phyloP scores from a whole-genome alignment of 2,113 vertebrate genomes.

The Symphodus melops region DNA sequence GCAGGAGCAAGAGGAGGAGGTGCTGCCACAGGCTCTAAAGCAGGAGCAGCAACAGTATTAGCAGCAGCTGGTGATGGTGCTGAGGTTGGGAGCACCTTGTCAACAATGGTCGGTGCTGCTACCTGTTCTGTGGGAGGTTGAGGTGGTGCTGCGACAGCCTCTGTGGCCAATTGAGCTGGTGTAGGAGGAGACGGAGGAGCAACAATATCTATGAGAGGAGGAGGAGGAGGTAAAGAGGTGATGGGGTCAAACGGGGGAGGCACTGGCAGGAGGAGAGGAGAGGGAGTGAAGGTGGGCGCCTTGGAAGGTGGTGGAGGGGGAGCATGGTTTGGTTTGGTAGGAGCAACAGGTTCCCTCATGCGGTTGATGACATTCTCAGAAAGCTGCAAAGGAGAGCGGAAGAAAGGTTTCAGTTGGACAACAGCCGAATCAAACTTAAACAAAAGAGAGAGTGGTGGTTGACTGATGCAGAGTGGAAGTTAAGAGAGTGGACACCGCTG shows the following conservation, averaged over 20 bases:
- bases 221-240: slow-evolving; percentile 61
- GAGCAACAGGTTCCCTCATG: slow-evolving; percentile 90
- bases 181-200: slow-evolving; percentile 50
- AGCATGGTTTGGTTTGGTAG: slow-evolving; percentile 39
- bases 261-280: slow-evolving; percentile 59
- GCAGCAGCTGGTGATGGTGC: slow-evolving; percentile 35
- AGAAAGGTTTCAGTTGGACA: slow-evolving; percentile 12
- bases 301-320: slow-evolving; percentile 34
- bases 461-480: too few relatives aligned
- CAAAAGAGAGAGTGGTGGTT: too few relatives aligned
- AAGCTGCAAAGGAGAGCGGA: slow-evolving; percentile 80
- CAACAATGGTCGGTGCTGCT: slow-evolving; percentile 60
- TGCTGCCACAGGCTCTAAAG: slow-evolving; percentile 52
- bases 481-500: too few relatives aligned
- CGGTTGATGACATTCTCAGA: slow-evolving; percentile 95
- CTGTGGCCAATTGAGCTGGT: slow-evolving; percentile 43
- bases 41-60: slow-evolving; percentile 46
- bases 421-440: too few relatives aligned
- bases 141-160: slow-evolving; percentile 53
- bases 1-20: slow-evolving; percentile 45
- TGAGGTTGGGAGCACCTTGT: slow-evolving; percentile 58
- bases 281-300: slow-evolving; percentile 17
- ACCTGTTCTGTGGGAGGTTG: slow-evolving; percentile 69
- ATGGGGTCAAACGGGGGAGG: slow-evolving; percentile 65
- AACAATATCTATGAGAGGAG: slow-evolving; percentile 50